Evolutionary conservation across 1,140 invertebrate genomes (phyloP), one percentile per base, ranked within the genome.

Genomic region (Euura saliciscinereae): DNA sequence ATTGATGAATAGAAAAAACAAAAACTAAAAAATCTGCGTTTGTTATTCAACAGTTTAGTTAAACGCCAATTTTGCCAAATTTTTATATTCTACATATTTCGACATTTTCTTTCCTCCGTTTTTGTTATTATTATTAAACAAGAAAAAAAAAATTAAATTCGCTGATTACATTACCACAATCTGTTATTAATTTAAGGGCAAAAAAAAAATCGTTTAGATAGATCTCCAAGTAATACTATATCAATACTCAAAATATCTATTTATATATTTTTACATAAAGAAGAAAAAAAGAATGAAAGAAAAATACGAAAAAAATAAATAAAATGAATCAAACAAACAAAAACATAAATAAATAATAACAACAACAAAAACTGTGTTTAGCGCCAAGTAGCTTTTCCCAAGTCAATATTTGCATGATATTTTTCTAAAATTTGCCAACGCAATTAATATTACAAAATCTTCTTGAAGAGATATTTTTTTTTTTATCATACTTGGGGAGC

Each of bases 351-450:
- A 28, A 28, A 28, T 28, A 28, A 28, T 28, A 28, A 28, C 28
- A 28, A 28, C 28, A 28, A 28, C 28, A 28, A 28, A 28, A 28
- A 28, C 51, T 59, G 51, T 28, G 8, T 42, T 44, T 68, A 68
- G 65, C 44, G 13, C 71, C 11, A 43, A 71, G 64, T 59, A 44
- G 69, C 69, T 51, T 73, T 76, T 69, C 73, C 69, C 68, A 76
- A 73, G 66, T 73, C 46, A 28, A 28, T 28, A 82, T 80, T 79
- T 73, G 71, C 78, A 79, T 75, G 75, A 79, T 83, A 83, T 83
- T 82, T 82, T 83, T 82, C 76, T 81, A 82, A 77, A 73, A 28
- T 28, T 28, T 28, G 28, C 1, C 28, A n/a, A n/a, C n/a, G 59
- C 59, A 64, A 10, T 13, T 64, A 10, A 28, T 28, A 67, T 67